Percentiles rank a stretch among this genome's conserved stretches.
Conservation (phyloP, 2,888 invertebrate species). For the Eledona agricola region DNA sequence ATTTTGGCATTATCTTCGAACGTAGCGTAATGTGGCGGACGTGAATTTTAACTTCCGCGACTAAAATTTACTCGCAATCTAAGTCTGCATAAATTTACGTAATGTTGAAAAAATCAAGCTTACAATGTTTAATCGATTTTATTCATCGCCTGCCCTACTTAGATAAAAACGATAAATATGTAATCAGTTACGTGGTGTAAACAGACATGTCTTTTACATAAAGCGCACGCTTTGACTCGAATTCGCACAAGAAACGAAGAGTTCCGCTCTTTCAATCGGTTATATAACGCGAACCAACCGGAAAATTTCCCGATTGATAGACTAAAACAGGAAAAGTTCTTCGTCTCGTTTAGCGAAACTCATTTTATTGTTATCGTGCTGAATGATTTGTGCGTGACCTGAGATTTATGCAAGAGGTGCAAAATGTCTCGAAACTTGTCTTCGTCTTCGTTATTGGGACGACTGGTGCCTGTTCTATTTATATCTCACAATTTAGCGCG, state of each 20-base stretch:
- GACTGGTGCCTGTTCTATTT: too few species aligned
- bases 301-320: neutral
- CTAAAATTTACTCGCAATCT: slow-evolving; percentile 18
- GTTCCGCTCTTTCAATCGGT: slow-evolving; percentile 13
- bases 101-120: slow-evolving; percentile 24
- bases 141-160: slow-evolving; percentile 34
- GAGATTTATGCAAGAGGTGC: too few species aligned
- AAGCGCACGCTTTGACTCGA: slow-evolving; percentile 8
- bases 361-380: too few species aligned
- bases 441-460: too few species aligned
- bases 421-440: too few species aligned
- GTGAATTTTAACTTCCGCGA: slow-evolving; percentile 3
- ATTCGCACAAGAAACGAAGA: slow-evolving; percentile 13
- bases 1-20: slow-evolving; percentile 8
- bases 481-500: too few species aligned
- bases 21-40: neutral
- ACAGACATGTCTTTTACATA: slow-evolving; percentile 19
- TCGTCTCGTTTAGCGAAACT: too few species aligned
- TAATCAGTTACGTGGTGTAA: slow-evolving; percentile 20
- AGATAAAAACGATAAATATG: slow-evolving; percentile 37
- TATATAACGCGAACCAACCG: slow-evolving; percentile 6
- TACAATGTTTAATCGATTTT: slow-evolving; percentile 30
- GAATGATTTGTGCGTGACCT: too few species aligned
- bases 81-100: slow-evolving; percentile 18
- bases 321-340: too few species aligned